Evolutionary conservation across 2,888 invertebrate genomes (phyloP), one percentile per base, ranked within the genome.

Genomic region (Cremastinae sp.): DNA sequence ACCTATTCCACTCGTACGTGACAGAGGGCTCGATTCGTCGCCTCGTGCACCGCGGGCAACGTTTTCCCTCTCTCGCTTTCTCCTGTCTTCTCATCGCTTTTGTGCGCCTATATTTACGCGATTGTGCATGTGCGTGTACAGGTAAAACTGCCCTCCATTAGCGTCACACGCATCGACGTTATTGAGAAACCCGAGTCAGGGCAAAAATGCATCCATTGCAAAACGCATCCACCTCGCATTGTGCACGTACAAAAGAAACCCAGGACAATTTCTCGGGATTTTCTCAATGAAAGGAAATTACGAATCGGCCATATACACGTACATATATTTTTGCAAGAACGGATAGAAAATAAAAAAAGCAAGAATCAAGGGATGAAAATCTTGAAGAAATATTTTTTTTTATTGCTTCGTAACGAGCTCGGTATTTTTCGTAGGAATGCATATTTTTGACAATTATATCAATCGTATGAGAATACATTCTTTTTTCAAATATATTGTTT

Each of bases 1-100:
- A 87, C 84, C 87, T 85, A 87, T 86, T 85, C 86, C 85, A 84
- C 85, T 85, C 81, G 81, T 85, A 86, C 85, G 87, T 86, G 86
- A 86, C 84, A 84, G 86, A 85, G 85, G 83, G 83, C 81, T 78
- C 84, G 80, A 84, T 82, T 70, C 76, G 76, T 77, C 70, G 76
- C 65, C 65, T 54, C 49, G 69, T 73, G 69, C 72, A 65, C 76
- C 64, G 69, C 65, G 41, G 59, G 20, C 64, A 73, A 73, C 69
- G 59, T 53, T 59, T 18, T 12, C 58, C 62, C 49, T 74, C 78
- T 76, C 77, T 64, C 62, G 68, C 41, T 56, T 58, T 45, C 66
- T 20, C 14, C 3, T 49, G 18, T 51, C 9, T 58, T 45, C 66
- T 20, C 14, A 1, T 49, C 34, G 41, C 9, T 72, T 56, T 54